Evolutionary conservation across 1,140 invertebrate genomes (phyloP), one percentile per base, ranked within the genome.

Genomic region (Parasteatoda tepidariorum): DNA sequence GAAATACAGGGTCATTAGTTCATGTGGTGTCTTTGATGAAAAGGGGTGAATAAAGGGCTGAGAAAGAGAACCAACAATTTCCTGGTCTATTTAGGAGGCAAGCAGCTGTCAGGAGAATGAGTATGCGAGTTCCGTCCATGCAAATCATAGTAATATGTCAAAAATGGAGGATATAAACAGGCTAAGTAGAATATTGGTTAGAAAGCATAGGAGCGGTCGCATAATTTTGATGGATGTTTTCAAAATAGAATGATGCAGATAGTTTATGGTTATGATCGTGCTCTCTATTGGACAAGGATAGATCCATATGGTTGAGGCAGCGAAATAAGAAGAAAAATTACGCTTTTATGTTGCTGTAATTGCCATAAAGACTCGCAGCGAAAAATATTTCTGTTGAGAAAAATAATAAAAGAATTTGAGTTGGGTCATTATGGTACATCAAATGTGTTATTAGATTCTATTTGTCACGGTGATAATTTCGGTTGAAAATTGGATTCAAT

Each of bases 141-240:
- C 64, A 79, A 79, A 79, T 79, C 38, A 79, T 41, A 67, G 62
- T 79, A 68, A 68, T 79, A 67, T 57, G 76, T 79, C 76, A 79
- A 79, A n/a, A 79, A 68, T 26, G 48, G 26, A 68, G 6, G 28
- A 64, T 41, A 76, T 66, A 76, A 76, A 66, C 59, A 76, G 24
- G 55, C 22, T 7, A 38, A 79, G 57, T 26, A 57, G 54, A 68
- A n/a, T 31, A 34, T 55, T 67, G 28, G 4, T 18, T 48, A 48
- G 9, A 9, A n/a, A 7, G 38, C 15, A 24, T 24, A 68, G 76
- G 76, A 79, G 62, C 62, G 76, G 76, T 79, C 62, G 59, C 6
- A 11, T 67, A 68, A 79, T 68, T 79, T 67, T 79, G 76, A 79
- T 79, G 30, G 76, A 79, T 79, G 41, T 24, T 48, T 48, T 48